Evolutionary conservation across 2,797 vertebrate genomes (phyloP).

Genomic region (Threskiornis aethiopicus): DNA sequence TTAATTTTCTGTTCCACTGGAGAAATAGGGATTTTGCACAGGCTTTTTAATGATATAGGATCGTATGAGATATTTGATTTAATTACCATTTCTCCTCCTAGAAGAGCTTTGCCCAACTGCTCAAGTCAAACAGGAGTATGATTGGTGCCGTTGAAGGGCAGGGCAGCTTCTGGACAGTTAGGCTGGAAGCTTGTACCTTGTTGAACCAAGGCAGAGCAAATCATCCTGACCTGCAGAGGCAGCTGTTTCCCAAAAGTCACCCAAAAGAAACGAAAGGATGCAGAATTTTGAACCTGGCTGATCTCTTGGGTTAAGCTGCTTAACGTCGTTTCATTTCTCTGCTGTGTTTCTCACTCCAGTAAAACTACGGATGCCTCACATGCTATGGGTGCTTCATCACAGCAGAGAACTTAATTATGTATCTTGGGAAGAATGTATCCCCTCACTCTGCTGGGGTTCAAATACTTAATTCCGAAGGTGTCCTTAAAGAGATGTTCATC

Average conservation of each 20-base stretch:
- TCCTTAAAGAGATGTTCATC: not conserved
- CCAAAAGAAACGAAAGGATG: not conserved
- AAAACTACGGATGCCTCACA: not conserved
- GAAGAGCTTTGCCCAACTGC: not conserved
- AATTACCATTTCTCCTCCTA: not conserved
- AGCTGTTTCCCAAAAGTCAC: not conserved
- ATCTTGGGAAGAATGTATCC: not conserved
- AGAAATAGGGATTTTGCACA: not conserved
- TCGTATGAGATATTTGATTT: not conserved
- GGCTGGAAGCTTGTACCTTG: not conserved
- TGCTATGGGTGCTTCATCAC: not conserved
- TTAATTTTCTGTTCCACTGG: not conserved
- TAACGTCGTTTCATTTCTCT: not conserved
- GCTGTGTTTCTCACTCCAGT: not conserved
- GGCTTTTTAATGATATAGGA: not conserved
- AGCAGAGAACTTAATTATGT: not conserved
- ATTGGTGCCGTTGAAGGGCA: not conserved
- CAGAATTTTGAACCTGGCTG: not conserved
- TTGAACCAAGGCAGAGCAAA: not conserved
- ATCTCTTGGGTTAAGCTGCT: not conserved
- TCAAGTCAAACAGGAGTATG: not conserved
- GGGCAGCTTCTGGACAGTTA: not conserved
- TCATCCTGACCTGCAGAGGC: not conserved
- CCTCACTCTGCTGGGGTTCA: not conserved
- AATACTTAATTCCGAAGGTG: not conserved